Evolutionary conservation across 2,888 invertebrate species (phyloP), one percentile per base, ranked within the genome.

Genomic region (Ectemnius cavifrons): DNA sequence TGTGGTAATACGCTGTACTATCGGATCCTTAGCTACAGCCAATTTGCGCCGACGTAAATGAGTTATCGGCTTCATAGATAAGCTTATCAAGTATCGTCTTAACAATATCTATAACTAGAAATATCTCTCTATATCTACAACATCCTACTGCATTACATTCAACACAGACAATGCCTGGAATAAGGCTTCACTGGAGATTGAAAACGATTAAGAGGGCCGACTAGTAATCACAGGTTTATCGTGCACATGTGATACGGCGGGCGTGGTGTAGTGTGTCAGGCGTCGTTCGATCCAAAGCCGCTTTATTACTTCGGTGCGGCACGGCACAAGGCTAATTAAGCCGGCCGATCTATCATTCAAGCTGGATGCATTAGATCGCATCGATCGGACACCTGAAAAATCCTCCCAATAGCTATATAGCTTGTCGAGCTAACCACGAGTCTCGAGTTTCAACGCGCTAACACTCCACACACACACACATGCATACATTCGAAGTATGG

Each of bases 41-140:
- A 63, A 71, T 63, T 72, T 59, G 46, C 28, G 16, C 27, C 45
- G 16, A n/a, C 27, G 37, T 23, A 64, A 46, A n/a, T 45, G 56
- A 61, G 64, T 70, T 73, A 62, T 58, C 64, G 62, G 37, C 61
- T 63, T 66, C 28, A 66, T 71, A 57, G 71, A 73, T 63, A 71
- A 73, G 72, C 62, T 66, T 66, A 59, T 66, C 46, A 62, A 59
- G 46, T 59, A 66, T 57, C 62, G 61, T 27, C 64, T 45, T 2
- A 37, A 37, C 37, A 37, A 37, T 46, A 73, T 73, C 65, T 61
- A 71, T 58, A 37, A 16, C 45, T 2, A 18, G 6, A 4, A 27
- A 61, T 45, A 11, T 11, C 37, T 37, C 4, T 11, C 28, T 8
- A 37, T 8, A 37, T 3, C 1, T 8, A 8, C 1, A 4, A 8